Evolutionary conservation across 2,797 vertebrate genomes (phyloP), one percentile per base, ranked within the genome.

Genomic region (Champsocephalus gunnari): DNA sequence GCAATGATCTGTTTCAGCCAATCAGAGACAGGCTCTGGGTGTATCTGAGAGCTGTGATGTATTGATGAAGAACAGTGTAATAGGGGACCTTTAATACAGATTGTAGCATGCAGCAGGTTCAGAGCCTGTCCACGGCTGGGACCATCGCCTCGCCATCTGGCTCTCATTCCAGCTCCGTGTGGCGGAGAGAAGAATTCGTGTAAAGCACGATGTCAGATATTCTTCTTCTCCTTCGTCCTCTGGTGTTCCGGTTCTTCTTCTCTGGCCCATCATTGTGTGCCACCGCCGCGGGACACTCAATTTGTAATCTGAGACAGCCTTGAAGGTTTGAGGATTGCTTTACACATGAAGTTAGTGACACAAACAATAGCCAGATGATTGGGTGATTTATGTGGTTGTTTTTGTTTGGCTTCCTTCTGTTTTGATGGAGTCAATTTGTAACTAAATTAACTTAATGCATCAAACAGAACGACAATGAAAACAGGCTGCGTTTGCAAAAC

Each of bases 91-190:
- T 28, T 28, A 28, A 28, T 28, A 28, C 24, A 28, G 0, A 28
- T 28, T 3, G 24, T 28, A 28, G 0, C 34, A 34, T 34, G 34
- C 34, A 34, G 1, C 34, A 34, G 5, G 1, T 34, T 34, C 34
- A 34, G 34, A 8, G 34, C 34, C 34, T 34, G 8, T 34, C 34
- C 7, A 8, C 49, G 59, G 55, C 66, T 50, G 17, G 70, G 74
- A 73, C 71, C 82, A 11, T 1, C 69, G 84, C 49, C 60, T 73
- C 80, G 77, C 87, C 94, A 93, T 94, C 93, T 93, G 93, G 89
- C 80, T 91, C 82, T 92, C 86, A 83, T 93, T 89, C 89, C 63
- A 75, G 75, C 68, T 82, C 73, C 86, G 68, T 80, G 81, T 84
- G 91, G 87, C 84, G 76, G 68, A 78, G 75, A 88, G 81, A 91